A percentile compares a stretch with the other conserved stretches of the same genome.
phyloP scores from a whole-genome alignment of 2,797 vertebrate genomes.

The Labeo calbasu region DNA sequence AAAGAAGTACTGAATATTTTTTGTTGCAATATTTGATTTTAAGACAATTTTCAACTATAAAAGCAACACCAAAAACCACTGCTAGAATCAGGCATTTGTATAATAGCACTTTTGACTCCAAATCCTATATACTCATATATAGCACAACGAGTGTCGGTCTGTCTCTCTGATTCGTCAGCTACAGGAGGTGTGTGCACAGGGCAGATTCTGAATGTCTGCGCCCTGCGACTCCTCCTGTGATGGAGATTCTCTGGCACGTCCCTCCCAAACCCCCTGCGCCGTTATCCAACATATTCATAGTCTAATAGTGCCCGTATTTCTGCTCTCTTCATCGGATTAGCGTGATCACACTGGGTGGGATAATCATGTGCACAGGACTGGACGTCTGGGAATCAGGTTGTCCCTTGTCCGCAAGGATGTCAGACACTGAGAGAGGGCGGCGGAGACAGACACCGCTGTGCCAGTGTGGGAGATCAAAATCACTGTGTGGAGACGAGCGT shows the following conservation, averaged over 20 bases:
- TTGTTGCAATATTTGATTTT: not conserved
- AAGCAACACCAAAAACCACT: not conserved
- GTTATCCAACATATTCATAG: constrained; percentile 53
- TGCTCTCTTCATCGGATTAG: constrained; percentile 61
- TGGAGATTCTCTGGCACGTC: not conserved
- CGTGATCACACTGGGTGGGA: constrained; percentile 54
- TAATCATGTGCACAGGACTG: constrained; percentile 38
- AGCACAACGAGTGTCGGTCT: not conserved
- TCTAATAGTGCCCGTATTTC: constrained; percentile 52
- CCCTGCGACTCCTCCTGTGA: constrained; percentile 35
- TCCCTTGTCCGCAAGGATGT: constrained; percentile 37
- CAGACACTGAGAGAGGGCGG: constrained; percentile 34
- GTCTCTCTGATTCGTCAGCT: not conserved
- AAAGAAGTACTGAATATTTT: not conserved
- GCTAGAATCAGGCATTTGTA: not conserved
- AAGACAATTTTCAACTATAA: not conserved
- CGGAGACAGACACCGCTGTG: constrained; percentile 37
- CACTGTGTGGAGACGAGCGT: constrained; percentile 37
- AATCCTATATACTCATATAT: not conserved
- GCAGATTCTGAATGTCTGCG: constrained; percentile 10
- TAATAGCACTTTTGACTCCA: not conserved
- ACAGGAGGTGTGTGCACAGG: not conserved
- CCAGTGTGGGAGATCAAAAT: constrained; percentile 53
- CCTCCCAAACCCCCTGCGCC: not conserved
- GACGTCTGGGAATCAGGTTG: constrained; percentile 43